Base-by-base conservation (phyloP, 2,797 vertebrate species). In the Poecilia velifera region DNA sequence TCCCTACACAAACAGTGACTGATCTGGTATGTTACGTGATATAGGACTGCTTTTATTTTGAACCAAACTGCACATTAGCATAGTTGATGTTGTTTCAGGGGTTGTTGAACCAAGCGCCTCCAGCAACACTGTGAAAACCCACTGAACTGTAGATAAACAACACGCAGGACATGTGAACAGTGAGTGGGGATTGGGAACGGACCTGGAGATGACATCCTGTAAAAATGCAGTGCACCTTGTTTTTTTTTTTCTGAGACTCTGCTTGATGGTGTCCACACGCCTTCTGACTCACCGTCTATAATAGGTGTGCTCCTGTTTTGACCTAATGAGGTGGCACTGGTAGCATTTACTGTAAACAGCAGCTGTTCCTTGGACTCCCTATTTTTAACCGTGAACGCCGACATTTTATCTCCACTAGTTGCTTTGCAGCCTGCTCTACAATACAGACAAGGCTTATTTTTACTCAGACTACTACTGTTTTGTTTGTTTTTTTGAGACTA, bases 321-420 rank as follows among this genome's bases (percentile, higher is more conserved):
- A 71, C 39, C 41, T 25, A 45, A 71, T 71, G 68, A 71, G 68
- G 68, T 71, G 68, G 68, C 41, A 45, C 68, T 71, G 68, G 41
- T 71, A 71, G 10, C 22, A 45, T 71, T n/a, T 71, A 71, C 68
- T 71, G 68, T 71, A 71, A 71, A 71, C 68, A 71, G 68, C 41
- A 71, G 68, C 68, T 71, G 25, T n/a, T 70, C 68, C 68, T 41
- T 25, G 39, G 39, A 70, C 39, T 22, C 9, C 7, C 36, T 70
- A 41, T 70, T 62, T 68, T 68, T 64, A 34, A 64, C 64, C 45
- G 41, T 70, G 4, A 45, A n/a, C 5, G 25, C 41, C 6, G 1
- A 43, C 20, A 41, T 70, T 70, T 25, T 25, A 25, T 71, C 39
- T 71, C 68, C 68, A 7, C 25, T 6, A 3, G 66, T 14, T n/a